Base-by-base conservation (phyloP, 2,113 vertebrate genomes). In the Mormyrus iriodes region DNA sequence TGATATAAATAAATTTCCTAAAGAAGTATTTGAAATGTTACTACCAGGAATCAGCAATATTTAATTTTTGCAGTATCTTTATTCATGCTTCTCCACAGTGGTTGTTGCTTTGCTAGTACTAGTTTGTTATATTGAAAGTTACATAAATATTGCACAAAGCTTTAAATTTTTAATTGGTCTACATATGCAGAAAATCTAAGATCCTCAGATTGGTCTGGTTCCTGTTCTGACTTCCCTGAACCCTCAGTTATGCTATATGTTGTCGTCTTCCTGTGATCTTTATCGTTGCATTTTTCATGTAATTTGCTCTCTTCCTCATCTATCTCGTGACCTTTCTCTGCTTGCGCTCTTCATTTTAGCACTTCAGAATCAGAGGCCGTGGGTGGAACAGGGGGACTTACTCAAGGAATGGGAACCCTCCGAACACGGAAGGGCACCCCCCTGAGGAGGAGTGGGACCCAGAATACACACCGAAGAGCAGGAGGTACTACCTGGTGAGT, bases 401-500 rank as follows among this genome's bases (percentile, higher is more conserved):
- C 89, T 96, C 97, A 0, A 97, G 97, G 89, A 97, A 96, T 88
- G 97, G 96, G 91, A 98, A 95, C 24, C 96, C 95, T 3, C 94
- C 96, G 87, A 97, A 94, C 93, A 88, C 94, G 93, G 96, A 4
- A 91, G 97, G 93, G 93, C 95, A 91, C 95, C 91, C 90, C 96
- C 97, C 91, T 90, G 98, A 99, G 82, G 98, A 99, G 92, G 98
- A 99, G 83, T 99, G 98, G 98, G 98, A 99, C 91, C 98, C 98
- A 0, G 98, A 99, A 88, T 99, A 99, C 91, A 99, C 98, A 0
- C 98, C 98, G 3, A 99, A 99, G 94, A 99, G 98, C 97, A 98
- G 98, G 95, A 99, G 99, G 92, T 99, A 99, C 93, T 99, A 98
- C 93, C 93, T 99, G 97, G 98, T 99, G 96, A 17, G 98, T 96